Evolutionary conservation across 2,113 vertebrate genomes (phyloP), one percentile per base, ranked within the genome.

Genomic region (Neogobius melanostomus): DNA sequence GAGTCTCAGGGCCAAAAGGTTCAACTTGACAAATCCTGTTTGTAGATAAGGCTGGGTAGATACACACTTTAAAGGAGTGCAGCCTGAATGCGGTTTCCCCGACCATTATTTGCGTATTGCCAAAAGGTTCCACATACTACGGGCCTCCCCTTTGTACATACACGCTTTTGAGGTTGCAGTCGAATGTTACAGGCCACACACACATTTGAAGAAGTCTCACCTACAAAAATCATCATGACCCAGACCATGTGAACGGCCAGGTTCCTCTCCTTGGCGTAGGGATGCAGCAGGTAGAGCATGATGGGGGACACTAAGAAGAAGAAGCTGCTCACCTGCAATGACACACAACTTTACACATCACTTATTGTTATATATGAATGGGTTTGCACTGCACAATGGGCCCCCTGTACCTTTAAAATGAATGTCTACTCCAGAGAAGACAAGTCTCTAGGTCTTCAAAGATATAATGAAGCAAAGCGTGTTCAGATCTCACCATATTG

Each of bases 291-390:
- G 87, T 94, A 94, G 54, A 96, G 88, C 93, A 98, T 94, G 16
- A 94, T 83, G 0, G 95, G 95, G 1, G 95, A 89, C 12, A 98
- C 76, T 42, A 99, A 92, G 91, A 98, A 99, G 64, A 89, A n/a
- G 7, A 96, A 89, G 84, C 94, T 99, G 94, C 96, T 98, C 86
- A 96, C 88, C 98, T 99, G 75, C 8, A 68, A 56, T 3, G 69
- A 10, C 68, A 48, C 4, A 64, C 71, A 81, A 6, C 53, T 47
- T 5, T n/a, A 53, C 15, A 53, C 15, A 53, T n/a, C n/a, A 16
- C 15, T 2, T 53, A 16, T 4, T 50, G 49, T 50, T 5, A 36
- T 5, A 36, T 36, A 36, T 36, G 28, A 36, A 36, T 36, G 28
- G 3, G 28, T 36, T 36, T 36, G 28, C 28, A 2, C 28, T 36